Evolutionary conservation across 2,113 vertebrate species (phyloP), one percentile per base, ranked within the genome.

Genomic region (Corythaixoides concolor): DNA sequence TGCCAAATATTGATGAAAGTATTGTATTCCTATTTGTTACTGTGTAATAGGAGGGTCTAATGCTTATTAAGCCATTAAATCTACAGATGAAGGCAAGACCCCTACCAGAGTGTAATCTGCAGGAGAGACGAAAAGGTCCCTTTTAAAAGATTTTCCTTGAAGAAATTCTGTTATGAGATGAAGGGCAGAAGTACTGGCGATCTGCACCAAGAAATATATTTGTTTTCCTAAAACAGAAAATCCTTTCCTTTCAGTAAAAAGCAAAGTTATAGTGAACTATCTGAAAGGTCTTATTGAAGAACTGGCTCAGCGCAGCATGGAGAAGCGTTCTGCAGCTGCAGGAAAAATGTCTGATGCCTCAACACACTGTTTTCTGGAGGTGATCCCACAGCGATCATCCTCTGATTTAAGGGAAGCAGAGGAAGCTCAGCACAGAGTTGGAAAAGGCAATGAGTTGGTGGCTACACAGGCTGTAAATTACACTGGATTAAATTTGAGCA

Each of bases 1-100:
- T 93, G 95, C 95, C 95, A 97, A 95, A 96, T 96, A 96, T 96
- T 96, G 96, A 96, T 93, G 86, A 74, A 94, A 94, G 82, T 91
- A 96, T 96, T 95, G 95, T 97, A 95, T 96, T 96, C 79, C 95
- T 95, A 74, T 96, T 96, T 95, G 82, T 85, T 94, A 90, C 56
- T 76, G 47, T 92, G 28, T 80, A 91, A 93, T 39, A 83, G 74
- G 41, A 90, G 63, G 55, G 47, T 76, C 78, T 96, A 90, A 94
- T 91, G 95, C 72, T 95, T 93, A 96, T 94, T 83, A 96, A 85
- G 82, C 70, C 78, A 93, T 92, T 96, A 97, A 93, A 91, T 66
- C 59, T 77, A 89, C 59, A 77, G 75, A 95, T 62, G 78, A 93
- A 94, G 88, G 79, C 88, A 94, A 94, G 95, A 93, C 75, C 88